Percentiles rank a stretch among this genome's conserved stretches.
phyloP scores from a whole-genome alignment of 1,140 invertebrate species.

The Drosophila subpulchrella region DNA sequence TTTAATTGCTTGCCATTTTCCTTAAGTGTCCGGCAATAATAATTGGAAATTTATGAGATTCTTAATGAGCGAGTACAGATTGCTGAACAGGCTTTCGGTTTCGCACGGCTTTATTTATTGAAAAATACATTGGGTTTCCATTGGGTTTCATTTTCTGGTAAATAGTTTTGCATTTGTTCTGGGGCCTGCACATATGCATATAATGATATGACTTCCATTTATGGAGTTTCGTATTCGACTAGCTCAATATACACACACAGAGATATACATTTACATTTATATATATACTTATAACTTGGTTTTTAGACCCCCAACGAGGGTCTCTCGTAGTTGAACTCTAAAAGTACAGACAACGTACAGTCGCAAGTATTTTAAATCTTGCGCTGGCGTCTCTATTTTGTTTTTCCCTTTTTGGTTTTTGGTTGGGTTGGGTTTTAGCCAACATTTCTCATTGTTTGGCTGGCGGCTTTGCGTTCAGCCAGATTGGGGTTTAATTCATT shows the following conservation, averaged over 20 bases:
- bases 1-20: conserved; percentile 55
- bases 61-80: conserved; percentile 34
- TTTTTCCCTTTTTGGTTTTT: conserved; percentile 6
- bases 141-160: conserved; percentile 28
- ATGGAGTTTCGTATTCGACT: conserved; percentile 45
- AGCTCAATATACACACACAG: conserved; percentile 59
- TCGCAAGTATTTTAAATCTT: conserved; percentile 31
- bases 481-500: conserved; percentile 68
- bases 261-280: conserved; percentile 42
- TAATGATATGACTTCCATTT: conserved; percentile 72
- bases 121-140: conserved; percentile 63
- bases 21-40: conserved; percentile 44
- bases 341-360: conserved; percentile 60
- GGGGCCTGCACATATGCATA: conserved; percentile 68
- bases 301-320: conserved; percentile 57
- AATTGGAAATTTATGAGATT: conserved; percentile 41
- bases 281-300: conserved; percentile 37
- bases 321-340: conserved; percentile 70
- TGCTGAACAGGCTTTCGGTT: conserved; percentile 34
- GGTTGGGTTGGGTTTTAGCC: conserved; percentile 15
- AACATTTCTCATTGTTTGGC: conserved; percentile 53
- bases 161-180: conserved; percentile 58
- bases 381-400: conserved; percentile 8
- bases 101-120: conserved; percentile 71
- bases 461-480: conserved; percentile 40